Conservation (phyloP, 2,888 invertebrate genomes). For the Mechanitis messenoides region DNA sequence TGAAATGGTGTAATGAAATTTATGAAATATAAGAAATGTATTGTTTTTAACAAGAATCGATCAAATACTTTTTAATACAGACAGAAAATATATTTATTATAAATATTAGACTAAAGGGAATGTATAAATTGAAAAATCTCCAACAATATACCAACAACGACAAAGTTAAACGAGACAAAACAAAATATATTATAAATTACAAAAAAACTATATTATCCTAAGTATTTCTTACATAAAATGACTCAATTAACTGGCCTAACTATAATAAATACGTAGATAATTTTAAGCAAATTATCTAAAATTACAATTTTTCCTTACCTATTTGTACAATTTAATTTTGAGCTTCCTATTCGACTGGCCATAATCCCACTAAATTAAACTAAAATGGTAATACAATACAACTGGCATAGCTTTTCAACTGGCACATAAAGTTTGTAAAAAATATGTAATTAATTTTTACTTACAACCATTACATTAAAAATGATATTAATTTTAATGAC, state of each 20-base stretch:
- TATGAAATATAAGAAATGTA: neutral
- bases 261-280: constrained; percentile 69
- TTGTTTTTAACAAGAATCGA: neutral
- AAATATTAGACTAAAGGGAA: constrained; percentile 43
- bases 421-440: constrained; percentile 25
- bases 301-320: constrained; percentile 43
- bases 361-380: constrained; percentile 59
- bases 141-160: constrained; percentile 65
- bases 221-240: constrained; percentile 46
- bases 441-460: constrained; percentile 11
- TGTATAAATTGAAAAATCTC: constrained; percentile 56
- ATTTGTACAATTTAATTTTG: constrained; percentile 72
- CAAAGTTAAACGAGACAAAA: constrained; percentile 48
- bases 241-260: constrained; percentile 73
- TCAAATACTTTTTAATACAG: constrained; percentile 14
- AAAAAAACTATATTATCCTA: constrained; percentile 44
- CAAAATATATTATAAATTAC: constrained; percentile 39
- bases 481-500: neutral
- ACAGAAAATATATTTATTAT: constrained; percentile 23
- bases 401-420: constrained; percentile 38
- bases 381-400: constrained; percentile 42
- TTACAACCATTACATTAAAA: constrained; percentile 3
- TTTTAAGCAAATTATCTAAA: constrained; percentile 39
- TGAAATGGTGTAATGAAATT: neutral
- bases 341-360: constrained; percentile 70